phyloP scores from a whole-genome alignment of 2,113 vertebrate species.

The Dascyllus trimaculatus region DNA sequence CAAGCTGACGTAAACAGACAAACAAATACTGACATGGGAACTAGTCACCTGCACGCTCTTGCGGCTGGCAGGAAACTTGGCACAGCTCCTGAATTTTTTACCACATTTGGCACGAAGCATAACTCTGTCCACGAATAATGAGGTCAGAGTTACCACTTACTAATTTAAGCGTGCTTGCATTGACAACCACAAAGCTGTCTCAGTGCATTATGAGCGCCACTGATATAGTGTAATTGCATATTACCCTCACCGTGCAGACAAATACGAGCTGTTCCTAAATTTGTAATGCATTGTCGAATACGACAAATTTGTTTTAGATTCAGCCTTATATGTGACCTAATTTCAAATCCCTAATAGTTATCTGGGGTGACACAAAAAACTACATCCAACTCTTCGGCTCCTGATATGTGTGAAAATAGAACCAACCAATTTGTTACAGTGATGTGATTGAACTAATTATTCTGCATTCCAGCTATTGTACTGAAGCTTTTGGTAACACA shows the following conservation, averaged over 20 bases:
- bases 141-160: slow-evolving; percentile 28
- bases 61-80: slow-evolving; percentile 1
- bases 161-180: background rate
- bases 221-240: background rate
- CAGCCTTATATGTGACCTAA: background rate
- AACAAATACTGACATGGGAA: slow-evolving; percentile 40
- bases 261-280: background rate
- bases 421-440: too few relatives aligned
- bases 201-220: background rate
- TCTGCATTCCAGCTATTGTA: too few relatives aligned
- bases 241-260: background rate
- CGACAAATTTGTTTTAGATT: background rate
- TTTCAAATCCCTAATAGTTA: background rate
- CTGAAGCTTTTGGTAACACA: too few relatives aligned
- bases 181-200: slow-evolving; percentile 10
- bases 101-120: slow-evolving; percentile 1
- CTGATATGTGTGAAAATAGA: too few relatives aligned
- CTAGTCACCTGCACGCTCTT: slow-evolving; percentile 5
- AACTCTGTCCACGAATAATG: slow-evolving; percentile 12
- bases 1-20: slow-evolving; percentile 12
- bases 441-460: too few relatives aligned
- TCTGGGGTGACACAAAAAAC: background rate
- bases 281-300: background rate
- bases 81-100: background rate
- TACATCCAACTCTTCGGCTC: background rate